Percentiles rank a stretch among this genome's conserved stretches.
Evolutionary conservation across 2,888 invertebrate species (phyloP).

Genomic region (Tinea semifulvella): DNA sequence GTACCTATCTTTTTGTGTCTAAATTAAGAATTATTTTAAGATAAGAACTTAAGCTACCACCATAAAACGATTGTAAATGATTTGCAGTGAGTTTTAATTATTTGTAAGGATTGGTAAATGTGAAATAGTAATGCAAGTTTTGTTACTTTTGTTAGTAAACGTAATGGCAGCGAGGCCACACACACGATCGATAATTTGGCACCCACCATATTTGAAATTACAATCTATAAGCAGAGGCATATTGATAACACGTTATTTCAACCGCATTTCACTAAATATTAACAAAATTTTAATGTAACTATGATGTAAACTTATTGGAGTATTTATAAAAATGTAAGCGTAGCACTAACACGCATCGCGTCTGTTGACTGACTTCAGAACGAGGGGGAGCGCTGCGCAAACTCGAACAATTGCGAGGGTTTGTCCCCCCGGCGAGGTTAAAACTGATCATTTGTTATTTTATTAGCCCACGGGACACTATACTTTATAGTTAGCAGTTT

Average conservation of each 20-base stretch:
- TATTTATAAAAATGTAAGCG: neutral
- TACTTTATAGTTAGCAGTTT: conserved; percentile 4
- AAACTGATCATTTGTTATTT: neutral
- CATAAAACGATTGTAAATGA: no score
- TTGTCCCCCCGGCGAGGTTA: neutral
- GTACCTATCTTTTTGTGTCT: no score
- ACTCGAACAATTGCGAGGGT: conserved; percentile 5
- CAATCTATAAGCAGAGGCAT: conserved; percentile 53
- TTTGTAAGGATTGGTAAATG: no score
- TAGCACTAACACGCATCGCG: neutral
- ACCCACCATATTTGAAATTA: conserved; percentile 50
- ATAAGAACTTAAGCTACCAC: no score
- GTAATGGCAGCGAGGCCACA: no score
- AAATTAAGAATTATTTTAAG: no score
- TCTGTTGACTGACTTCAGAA: neutral
- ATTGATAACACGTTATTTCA: conserved; percentile 25
- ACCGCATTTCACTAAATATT: conserved; percentile 35
- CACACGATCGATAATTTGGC: conserved; percentile 46
- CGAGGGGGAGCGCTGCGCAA: neutral
- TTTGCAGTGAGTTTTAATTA: no score
- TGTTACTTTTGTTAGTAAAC: no score
- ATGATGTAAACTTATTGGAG: neutral
- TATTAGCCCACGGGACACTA: neutral
- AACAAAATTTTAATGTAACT: neutral
- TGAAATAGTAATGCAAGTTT: no score